Percentiles rank a stretch among this genome's conserved stretches.
These are phyloP conservation scores for Thalpophila matura DNA, from an alignment of 2,888 invertebrate genomes.

Conservation along the genomic window DNA sequence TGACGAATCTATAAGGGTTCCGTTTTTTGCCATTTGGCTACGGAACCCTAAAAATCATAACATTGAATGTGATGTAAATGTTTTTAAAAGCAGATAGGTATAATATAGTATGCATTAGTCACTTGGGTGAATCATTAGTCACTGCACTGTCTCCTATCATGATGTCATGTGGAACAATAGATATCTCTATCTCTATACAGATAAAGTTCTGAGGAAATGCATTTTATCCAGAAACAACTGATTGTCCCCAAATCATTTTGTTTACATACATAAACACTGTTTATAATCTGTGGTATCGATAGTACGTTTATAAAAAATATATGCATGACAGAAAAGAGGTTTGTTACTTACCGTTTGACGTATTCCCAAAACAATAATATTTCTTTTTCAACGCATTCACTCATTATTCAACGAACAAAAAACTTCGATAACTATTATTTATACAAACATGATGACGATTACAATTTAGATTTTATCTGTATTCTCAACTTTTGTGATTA, in stretches of 20 bases:
- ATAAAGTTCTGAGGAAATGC: conserved; percentile 56
- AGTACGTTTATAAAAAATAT: background rate
- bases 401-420: conserved; percentile 67
- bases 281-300: conserved; percentile 16
- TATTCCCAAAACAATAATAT: conserved; percentile 87
- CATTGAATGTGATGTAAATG: too few species aligned
- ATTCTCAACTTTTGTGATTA: conserved; percentile 19
- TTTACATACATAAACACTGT: background rate
- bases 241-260: conserved; percentile 20
- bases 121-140: conserved; percentile 30
- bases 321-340: conserved; percentile 30
- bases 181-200: conserved; percentile 16
- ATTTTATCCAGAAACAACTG: conserved; percentile 19
- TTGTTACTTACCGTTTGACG: conserved; percentile 82
- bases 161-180: conserved; percentile 11
- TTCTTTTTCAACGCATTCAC: conserved; percentile 80
- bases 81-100: conserved; percentile 4
- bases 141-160: conserved; percentile 21
- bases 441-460: conserved; percentile 43
- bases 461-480: conserved; percentile 55
- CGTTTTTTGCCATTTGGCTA: too few species aligned
- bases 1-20: too few species aligned
- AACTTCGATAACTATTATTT: conserved; percentile 56
- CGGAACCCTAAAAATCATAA: too few species aligned
- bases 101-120: conserved; percentile 2